These are phyloP conservation scores for Archegozetes longisetosus DNA, from an alignment of 1,140 invertebrate genomes.

Conservation along the genomic window DNA sequence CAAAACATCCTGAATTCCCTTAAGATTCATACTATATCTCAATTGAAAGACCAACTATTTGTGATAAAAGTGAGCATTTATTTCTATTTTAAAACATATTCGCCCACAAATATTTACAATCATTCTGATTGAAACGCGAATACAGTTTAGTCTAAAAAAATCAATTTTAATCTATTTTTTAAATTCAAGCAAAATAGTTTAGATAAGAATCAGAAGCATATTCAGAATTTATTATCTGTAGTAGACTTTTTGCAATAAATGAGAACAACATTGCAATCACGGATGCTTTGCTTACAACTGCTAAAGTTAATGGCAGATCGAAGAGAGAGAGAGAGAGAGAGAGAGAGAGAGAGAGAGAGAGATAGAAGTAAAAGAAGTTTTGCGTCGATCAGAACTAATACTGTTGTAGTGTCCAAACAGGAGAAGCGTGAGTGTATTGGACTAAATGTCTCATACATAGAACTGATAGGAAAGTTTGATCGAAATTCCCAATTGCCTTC, in stretches of 20 bases:
- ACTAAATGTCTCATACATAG: too few relatives aligned
- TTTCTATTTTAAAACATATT: too few relatives aligned
- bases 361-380: background rate
- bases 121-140: too few relatives aligned
- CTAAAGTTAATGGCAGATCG: background rate
- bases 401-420: too few relatives aligned
- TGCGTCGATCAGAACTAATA: too few relatives aligned
- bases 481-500: background rate
- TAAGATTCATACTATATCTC: background rate
- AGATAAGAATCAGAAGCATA: background rate
- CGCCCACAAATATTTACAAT: too few relatives aligned
- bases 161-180: too few relatives aligned
- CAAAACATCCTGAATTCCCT: background rate
- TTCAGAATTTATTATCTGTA: background rate
- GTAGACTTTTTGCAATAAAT: background rate
- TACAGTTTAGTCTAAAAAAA: too few relatives aligned
- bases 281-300: background rate
- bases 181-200: too few relatives aligned
- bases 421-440: too few relatives aligned
- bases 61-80: too few relatives aligned
- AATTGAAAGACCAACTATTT: background rate
- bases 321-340: background rate
- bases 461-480: background rate
- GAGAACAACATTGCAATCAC: background rate
- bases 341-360: background rate